These are phyloP conservation scores for Acrobasis suavella DNA, from an alignment of 2,888 invertebrate species.

Conservation along the genomic window DNA sequence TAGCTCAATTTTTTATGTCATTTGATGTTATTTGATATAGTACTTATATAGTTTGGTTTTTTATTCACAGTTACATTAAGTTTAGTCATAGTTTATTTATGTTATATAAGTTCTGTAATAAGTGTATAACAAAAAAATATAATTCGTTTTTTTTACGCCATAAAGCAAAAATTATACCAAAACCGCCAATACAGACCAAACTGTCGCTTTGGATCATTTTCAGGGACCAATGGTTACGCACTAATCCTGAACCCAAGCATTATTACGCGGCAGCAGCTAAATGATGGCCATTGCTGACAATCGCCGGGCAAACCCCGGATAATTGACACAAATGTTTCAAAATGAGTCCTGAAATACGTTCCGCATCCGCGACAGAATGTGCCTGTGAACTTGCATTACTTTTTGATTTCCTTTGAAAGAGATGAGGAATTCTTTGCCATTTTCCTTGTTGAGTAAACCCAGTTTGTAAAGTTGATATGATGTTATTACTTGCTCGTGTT, in stretches of 20 bases:
- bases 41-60: no score
- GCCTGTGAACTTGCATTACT: conserved; percentile 39
- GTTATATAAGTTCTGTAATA: no score
- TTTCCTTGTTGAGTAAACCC: conserved; percentile 20
- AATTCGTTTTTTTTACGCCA: no score
- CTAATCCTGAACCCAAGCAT: conserved; percentile 30
- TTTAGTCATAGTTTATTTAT: no score
- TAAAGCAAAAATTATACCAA: no score
- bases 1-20: no score
- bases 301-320: conserved; percentile 70
- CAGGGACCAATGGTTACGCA: not conserved
- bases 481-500: not conserved
- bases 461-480: not conserved
- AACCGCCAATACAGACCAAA: no score
- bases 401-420: conserved; percentile 33
- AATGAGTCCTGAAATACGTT: conserved; percentile 52
- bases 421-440: not conserved
- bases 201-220: no score
- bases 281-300: conserved; percentile 70
- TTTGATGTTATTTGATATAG: no score
- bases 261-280: conserved; percentile 50
- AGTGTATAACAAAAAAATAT: no score
- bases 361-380: conserved; percentile 26
- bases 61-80: no score
- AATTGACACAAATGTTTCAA: conserved; percentile 71